Base-by-base conservation (phyloP, 2,797 vertebrate species). In the Trematocara caparti region DNA sequence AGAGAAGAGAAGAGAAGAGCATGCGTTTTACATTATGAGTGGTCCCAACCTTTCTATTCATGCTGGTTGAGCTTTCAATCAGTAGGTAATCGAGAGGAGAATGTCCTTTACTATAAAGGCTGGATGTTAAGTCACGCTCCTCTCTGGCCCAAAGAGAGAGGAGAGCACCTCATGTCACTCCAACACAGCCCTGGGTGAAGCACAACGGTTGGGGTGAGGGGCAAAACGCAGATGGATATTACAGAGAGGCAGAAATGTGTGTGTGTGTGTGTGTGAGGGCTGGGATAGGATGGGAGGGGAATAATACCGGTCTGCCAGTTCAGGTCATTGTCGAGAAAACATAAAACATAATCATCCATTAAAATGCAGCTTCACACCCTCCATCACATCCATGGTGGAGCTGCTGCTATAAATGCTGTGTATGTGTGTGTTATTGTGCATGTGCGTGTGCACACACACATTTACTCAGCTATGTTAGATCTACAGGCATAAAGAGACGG, bases 321-420 rank as follows among this genome's bases (percentile, higher is more conserved):
- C 80, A 64, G 93, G 93, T 92, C 90, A 94, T 93, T 93, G 91
- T 89, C 89, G 91, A 93, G 91, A 94, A 93, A 93, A 93, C 91
- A 94, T 94, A 92, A 94, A 94, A 93, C 85, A 92, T 95, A 96
- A 95, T 94, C 92, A 92, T 92, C 91, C 93, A 95, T 95, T 95
- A 95, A 94, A 95, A 96, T 96, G 95, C 95, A 94, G 90, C 89
- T 91, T 94, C 93, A 95, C 94, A 94, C 84, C 84, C 91, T 93
- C 92, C 89, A 95, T 94, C 92, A 95, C 85, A 32, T 90, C 84
- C 83, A 88, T 79, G 80, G 89, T 80, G 73, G 81, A 81, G 86
- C 86, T 82, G 83, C 86, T 83, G 88, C 90, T 86, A 90, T 94
- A 94, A 93, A 94, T 69, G 90, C 36, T 71, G 59, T 73, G 21